Evolutionary conservation across 2,113 vertebrate genomes (phyloP), one percentile per base, ranked within the genome.

Genomic region (Macquaria ambigua): DNA sequence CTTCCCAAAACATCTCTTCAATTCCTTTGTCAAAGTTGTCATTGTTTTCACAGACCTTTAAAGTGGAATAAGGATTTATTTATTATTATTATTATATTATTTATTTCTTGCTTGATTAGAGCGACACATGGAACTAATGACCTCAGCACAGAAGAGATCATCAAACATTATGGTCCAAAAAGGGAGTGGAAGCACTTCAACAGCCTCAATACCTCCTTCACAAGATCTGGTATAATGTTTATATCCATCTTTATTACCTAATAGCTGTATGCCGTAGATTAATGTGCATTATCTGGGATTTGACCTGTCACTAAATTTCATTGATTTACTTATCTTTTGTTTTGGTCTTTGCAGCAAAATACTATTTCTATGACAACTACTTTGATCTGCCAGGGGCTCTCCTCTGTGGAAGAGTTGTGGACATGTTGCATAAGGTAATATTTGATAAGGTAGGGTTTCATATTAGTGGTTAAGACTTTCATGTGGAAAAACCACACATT

Each of bases 291-390:
- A 21, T 34, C 10, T 59, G 10, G 6, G 31, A 59, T 71, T 34
- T 39, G 25, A 31, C 15, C 53, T 31, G n/a, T 58, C 6, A 52
- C 23, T 53, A 23, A 8, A 52, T 72, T 75, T 74, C 0, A 52
- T 59, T 21, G 8, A 69, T 59, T 46, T 50, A 8, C 9, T 39
- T 16, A 20, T 67, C 23, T 48, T 81, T 78, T 86, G 5, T 82
- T 90, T 74, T 87, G 20, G 58, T 76, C 83, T 81, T 77, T 79
- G 52, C 93, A 99, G 98, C 97, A 85, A 98, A 98, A 94, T 98
- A 98, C 89, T 98, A 98, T 94, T 97, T 97, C 89, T 99, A 97
- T 90, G 97, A 98, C 95, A 99, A 99, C 94, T 98, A 98, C 93
- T 99, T 99, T 95, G 98, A 99, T 90, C 95, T 99, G 46, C 98